Evolutionary conservation across 2,888 invertebrate species (phyloP).

Genomic region (Drosophila pseudotakahashii): DNA sequence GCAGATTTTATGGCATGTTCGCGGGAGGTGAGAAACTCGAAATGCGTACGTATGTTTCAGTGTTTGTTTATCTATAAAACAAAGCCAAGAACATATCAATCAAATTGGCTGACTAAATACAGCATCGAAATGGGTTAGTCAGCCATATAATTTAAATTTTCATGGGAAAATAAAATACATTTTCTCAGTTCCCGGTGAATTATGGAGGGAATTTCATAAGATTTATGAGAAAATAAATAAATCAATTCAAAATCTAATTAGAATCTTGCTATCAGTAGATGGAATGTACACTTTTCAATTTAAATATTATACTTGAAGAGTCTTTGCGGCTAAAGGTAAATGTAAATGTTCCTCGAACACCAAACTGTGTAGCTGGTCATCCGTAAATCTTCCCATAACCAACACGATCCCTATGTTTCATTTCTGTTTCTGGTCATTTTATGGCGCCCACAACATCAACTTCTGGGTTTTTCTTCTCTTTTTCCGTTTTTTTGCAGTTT

Average conservation of each 20-base stretch:
- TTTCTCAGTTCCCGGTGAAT: neutral
- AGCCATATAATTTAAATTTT: neutral
- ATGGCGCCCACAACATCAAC: constrained; percentile 37
- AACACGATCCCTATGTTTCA: constrained; percentile 14
- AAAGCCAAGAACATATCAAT: constrained; percentile 35
- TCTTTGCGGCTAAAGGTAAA: too few relatives aligned
- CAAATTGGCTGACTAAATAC: constrained; percentile 27
- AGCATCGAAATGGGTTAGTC: constrained; percentile 12
- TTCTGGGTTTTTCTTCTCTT: constrained; percentile 20
- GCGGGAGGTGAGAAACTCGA: constrained; percentile 8
- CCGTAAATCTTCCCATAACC: constrained; percentile 8
- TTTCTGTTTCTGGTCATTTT: constrained; percentile 49
- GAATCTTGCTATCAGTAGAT: too few relatives aligned
- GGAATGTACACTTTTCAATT: too few relatives aligned
- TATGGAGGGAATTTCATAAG: neutral
- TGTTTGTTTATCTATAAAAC: constrained; percentile 41
- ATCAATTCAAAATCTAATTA: neutral
- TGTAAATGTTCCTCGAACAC: too few relatives aligned
- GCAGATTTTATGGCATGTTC: constrained; percentile 36
- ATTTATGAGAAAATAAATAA: constrained; percentile 6
- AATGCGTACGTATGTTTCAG: constrained; percentile 8
- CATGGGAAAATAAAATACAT: neutral
- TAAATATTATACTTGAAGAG: too few relatives aligned
- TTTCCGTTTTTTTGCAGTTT: neutral
- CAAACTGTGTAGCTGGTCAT: neutral